Evolutionary conservation across 2,797 vertebrate species (phyloP).

Genomic region (Sebastes hopkinsi): DNA sequence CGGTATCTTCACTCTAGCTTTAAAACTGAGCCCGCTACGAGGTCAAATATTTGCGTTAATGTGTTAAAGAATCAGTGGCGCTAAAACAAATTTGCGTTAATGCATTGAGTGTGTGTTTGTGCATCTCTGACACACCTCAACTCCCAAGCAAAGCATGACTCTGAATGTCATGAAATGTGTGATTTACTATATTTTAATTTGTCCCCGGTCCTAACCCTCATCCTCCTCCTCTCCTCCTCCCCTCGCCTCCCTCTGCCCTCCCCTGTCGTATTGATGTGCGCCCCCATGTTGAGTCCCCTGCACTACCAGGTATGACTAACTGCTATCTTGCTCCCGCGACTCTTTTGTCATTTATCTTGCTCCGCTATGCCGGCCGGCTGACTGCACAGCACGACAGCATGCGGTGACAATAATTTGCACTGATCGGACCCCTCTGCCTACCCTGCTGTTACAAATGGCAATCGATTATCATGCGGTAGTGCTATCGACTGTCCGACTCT

Average conservation of each 20-base stretch:
- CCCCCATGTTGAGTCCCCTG: slow-evolving; percentile 60
- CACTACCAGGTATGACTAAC: slow-evolving; percentile 87
- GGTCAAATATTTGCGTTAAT: too few species aligned
- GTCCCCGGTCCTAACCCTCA: slow-evolving; percentile 32
- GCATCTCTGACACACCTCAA: neutral
- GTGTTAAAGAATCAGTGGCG: too few species aligned
- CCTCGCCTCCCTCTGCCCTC: neutral
- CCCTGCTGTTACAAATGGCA: slow-evolving; percentile 93
- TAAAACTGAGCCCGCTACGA: too few species aligned
- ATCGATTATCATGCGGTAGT: slow-evolving; percentile 94
- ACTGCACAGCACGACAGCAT: slow-evolving; percentile 84
- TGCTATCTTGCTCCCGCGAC: slow-evolving; percentile 81
- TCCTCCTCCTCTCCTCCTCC: neutral
- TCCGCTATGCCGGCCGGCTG: slow-evolving; percentile 81
- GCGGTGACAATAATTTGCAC: slow-evolving; percentile 94
- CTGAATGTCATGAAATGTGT: slow-evolving; percentile 49
- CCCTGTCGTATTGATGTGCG: slow-evolving; percentile 69
- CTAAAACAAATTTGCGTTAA: too few species aligned
- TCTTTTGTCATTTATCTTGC: slow-evolving; percentile 85
- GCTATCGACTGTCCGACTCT: slow-evolving; percentile 89
- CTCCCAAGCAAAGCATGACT: neutral
- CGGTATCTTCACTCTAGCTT: too few species aligned
- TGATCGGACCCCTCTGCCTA: slow-evolving; percentile 91
- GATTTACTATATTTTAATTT: slow-evolving; percentile 64
- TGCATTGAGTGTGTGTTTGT: neutral